Evolutionary conservation across 2,797 vertebrate species (phyloP), one percentile per base, ranked within the genome.

Genomic region (Heteromormyrus szaboi): DNA sequence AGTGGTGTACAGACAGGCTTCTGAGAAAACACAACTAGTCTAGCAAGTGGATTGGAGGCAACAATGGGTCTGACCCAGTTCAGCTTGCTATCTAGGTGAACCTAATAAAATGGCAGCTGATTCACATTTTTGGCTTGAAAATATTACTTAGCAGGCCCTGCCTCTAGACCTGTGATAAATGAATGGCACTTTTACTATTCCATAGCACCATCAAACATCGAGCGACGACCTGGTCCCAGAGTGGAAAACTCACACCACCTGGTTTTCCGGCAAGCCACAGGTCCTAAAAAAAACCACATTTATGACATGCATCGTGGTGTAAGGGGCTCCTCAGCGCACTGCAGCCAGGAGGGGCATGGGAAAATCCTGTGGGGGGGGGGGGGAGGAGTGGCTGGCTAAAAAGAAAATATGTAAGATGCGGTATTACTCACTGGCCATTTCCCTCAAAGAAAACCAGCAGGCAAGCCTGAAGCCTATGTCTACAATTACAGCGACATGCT

Each of bases 171-270:
- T 95, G 96, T 96, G 97, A 98, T 97, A 98, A 99, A 99, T 99
- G 98, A 99, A 98, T 97, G 97, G 96, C 97, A 97, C 97, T 99
- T 99, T 99, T 98, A 98, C 98, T 98, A 97, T 98, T 99, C 99
- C 99, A 99, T 99, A 96, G 97, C 97, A 95, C 98, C 98, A 97
- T 99, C 97, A 99, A 98, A 98, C 98, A 99, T 99, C 99, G 98
- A 99, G 97, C 98, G 97, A 99, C 99, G 97, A 98, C 97, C 98
- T 96, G 95, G 96, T 97, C 96, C 97, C 96, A 97, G 96, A 95
- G 95, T 93, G 95, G 93, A 93, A 94, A 94, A 95, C 93, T 93
- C 93, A 95, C 94, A 95, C 93, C 92, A 93, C 93, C 92, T 94
- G 93, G 14, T 17, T 94, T 93, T 95, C 92, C 94, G 94, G 95